Conservation (phyloP, 2,113 vertebrate species). For the Dasyurus viverrinus region DNA sequence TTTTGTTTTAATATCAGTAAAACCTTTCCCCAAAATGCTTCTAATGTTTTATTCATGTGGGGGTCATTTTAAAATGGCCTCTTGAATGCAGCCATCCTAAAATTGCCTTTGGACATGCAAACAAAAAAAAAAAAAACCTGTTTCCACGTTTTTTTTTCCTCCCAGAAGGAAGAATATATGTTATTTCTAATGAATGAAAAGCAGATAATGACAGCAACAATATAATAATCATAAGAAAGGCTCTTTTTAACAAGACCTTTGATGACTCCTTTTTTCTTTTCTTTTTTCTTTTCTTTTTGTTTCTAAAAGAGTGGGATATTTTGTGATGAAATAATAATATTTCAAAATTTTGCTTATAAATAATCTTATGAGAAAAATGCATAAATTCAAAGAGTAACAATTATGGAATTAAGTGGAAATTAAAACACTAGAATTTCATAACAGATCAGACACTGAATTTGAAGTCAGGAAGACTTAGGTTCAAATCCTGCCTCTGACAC, state of each 20-base stretch:
- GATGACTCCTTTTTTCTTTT: background rate
- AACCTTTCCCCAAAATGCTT: slow-evolving; percentile 73
- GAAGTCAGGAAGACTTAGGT: background rate
- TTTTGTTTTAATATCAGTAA: slow-evolving; percentile 75
- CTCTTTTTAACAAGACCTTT: background rate
- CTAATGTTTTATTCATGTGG: slow-evolving; percentile 77
- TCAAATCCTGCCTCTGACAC: background rate
- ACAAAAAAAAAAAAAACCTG: slow-evolving; percentile 50
- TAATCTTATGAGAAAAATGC: background rate
- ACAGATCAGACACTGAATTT: background rate
- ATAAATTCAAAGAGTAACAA: background rate
- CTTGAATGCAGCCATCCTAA: slow-evolving; percentile 75
- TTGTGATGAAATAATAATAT: slow-evolving; percentile 20
- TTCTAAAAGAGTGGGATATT: slow-evolving; percentile 29
- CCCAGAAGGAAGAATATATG: slow-evolving; percentile 72
- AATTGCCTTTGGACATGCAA: slow-evolving; percentile 79
- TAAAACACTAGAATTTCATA: background rate
- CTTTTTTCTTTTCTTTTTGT: background rate
- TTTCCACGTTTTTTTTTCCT: slow-evolving; percentile 73
- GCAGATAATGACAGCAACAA: slow-evolving; percentile 50
- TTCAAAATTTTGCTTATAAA: slow-evolving; percentile 35
- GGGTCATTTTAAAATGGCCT: slow-evolving; percentile 75
- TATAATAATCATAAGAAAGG: slow-evolving; percentile 11
- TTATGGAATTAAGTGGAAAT: background rate
- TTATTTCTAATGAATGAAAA: slow-evolving; percentile 73